phyloP scores from a whole-genome alignment of 2,113 vertebrate genomes.

The Mustelus asterias region DNA sequence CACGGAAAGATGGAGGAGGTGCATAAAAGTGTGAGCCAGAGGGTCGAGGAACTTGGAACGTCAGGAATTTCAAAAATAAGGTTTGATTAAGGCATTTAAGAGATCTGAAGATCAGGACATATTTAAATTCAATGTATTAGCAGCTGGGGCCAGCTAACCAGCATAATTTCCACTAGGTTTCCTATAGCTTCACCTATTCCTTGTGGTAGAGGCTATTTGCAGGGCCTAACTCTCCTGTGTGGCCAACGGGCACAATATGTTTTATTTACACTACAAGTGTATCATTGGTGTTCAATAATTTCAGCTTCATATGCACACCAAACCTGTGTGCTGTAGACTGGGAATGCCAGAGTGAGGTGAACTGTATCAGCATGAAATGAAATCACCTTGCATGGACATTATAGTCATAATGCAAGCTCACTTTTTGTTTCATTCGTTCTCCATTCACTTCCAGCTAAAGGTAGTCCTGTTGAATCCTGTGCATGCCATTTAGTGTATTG shows the following conservation, averaged over 20 bases:
- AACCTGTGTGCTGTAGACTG: no score
- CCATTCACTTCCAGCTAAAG: neutral
- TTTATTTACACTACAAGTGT: neutral
- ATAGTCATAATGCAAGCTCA: neutral
- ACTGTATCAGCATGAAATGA: neutral
- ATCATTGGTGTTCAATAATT: neutral
- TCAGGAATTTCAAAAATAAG: neutral
- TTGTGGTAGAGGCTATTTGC: neutral
- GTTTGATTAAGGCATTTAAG: neutral
- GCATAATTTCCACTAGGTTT: neutral
- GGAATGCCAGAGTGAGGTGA: neutral
- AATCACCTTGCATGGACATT: neutral
- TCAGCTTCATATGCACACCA: neutral
- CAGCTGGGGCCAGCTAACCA: neutral
- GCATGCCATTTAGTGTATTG: neutral
- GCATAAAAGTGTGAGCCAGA: no score
- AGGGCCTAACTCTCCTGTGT: neutral
- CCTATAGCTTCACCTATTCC: neutral
- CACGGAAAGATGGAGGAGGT: no score
- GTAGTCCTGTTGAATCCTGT: neutral
- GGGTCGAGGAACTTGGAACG: no score
- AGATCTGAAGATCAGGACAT: neutral
- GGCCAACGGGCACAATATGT: neutral
- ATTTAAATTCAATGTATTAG: neutral
- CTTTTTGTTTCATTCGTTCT: neutral